Base-by-base conservation (phyloP, 2,888 invertebrate genomes). In the Pogonocherus hispidulus region DNA sequence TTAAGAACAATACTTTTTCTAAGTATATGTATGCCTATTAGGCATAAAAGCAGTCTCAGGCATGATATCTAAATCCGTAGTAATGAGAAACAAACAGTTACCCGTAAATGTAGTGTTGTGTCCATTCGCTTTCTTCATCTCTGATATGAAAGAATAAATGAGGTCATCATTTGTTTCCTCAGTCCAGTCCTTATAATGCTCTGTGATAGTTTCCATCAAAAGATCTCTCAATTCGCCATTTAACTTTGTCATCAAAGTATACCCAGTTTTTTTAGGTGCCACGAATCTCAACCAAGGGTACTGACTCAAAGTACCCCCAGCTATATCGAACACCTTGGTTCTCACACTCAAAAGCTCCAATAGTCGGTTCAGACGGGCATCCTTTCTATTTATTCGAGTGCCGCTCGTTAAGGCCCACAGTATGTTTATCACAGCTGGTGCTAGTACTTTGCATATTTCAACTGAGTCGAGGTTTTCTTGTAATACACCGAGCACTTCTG, bases 281-380 rank as follows among this genome's bases (percentile, higher is more conserved):
- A 92, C 72, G 79, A 87, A 87, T 59, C 92, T 85, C 52, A 92
- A 73, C 90, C 90, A 92, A 0, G 92, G 91, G 70, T 89, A 86
- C 75, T 89, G 87, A 5, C 87, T 85, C 18, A 92, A 80, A n/a
- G 88, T 59, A 0, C 91, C 79, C 4, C 80, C 80, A 1, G 73
- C 65, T 65, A 84, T 80, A 71, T 84, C 85, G 65, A 91, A 90
- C 0, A 87, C 87, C 75, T 86, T 87, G 0, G 88, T 85, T 49
- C 91, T 82, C 35, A 83, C 80, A 32, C 83, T 80, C 76, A 91
- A 81, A 11, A 90, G 79, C 5, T 84, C 79, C 5, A 90, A 77
- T 6, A 91, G 79, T 2, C 80, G 80, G 1, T 82, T 75, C 37
- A 90, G 75, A 5, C 85, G 81, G 3, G 81, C 73, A 70, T 89